phyloP scores from a whole-genome alignment of 2,888 invertebrate species.

The Galerucella nymphaeae region DNA sequence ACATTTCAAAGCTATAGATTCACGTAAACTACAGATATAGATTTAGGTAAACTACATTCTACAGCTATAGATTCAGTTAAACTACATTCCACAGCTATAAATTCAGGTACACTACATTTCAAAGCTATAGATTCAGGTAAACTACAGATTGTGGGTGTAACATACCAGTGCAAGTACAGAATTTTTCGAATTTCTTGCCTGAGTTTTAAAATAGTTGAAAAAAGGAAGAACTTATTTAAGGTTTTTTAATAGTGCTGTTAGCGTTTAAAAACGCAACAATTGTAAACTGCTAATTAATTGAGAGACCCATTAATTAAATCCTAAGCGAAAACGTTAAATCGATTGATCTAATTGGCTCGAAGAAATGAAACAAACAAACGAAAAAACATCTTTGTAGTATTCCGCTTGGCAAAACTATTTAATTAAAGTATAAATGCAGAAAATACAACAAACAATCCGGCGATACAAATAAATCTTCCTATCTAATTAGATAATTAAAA shows the following conservation, averaged over 20 bases:
- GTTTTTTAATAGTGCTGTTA: background rate
- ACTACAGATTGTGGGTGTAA: too few relatives aligned
- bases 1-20: too few relatives aligned
- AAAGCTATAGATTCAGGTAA: too few relatives aligned
- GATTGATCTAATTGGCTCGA: conserved; percentile 26
- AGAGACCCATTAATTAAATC: conserved; percentile 15
- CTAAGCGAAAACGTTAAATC: conserved; percentile 21
- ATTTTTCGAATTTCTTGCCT: too few relatives aligned
- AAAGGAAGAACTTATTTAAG: background rate
- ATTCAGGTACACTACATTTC: too few relatives aligned
- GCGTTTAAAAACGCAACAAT: background rate
- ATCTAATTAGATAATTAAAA: conserved; percentile 48
- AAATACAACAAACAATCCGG: conserved; percentile 27
- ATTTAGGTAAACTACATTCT: too few relatives aligned
- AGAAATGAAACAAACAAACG: conserved; percentile 10
- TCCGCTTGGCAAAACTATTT: conserved; percentile 30
- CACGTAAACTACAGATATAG: too few relatives aligned
- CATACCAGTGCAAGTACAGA: too few relatives aligned
- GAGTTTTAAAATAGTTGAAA: background rate
- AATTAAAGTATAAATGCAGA: conserved; percentile 31
- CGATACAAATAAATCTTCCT: conserved; percentile 38
- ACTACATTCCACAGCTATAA: too few relatives aligned
- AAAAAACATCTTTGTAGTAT: conserved; percentile 19
- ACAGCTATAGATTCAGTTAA: too few relatives aligned
- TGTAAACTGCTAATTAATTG: conserved; percentile 15